A percentile compares a stretch with the other conserved stretches of the same genome.
Evolutionary conservation across 2,113 vertebrate genomes (phyloP).

Genomic region (Carlito syrichta): DNA sequence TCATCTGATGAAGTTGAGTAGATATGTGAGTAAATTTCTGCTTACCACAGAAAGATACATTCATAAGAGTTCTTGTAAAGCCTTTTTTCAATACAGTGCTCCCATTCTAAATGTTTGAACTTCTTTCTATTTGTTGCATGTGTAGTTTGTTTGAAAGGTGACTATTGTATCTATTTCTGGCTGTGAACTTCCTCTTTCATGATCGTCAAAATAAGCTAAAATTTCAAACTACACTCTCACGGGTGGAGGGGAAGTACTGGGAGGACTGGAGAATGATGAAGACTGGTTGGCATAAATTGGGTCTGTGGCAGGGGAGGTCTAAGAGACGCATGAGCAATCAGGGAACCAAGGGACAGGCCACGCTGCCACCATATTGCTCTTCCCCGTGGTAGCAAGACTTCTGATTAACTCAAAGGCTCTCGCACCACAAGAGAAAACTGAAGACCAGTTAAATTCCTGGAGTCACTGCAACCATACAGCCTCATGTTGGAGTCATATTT

Average conservation of each 20-base stretch:
- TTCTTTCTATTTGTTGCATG: background rate
- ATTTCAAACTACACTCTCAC: background rate
- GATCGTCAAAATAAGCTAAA: background rate
- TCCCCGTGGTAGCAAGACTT: background rate
- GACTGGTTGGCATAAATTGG: background rate
- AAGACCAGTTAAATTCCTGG: background rate
- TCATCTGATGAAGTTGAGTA: no score
- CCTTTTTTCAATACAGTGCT: background rate
- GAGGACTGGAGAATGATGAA: background rate
- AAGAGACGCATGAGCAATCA: background rate
- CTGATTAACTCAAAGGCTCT: background rate
- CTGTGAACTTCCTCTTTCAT: background rate
- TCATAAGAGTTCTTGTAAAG: background rate
- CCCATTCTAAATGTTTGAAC: background rate
- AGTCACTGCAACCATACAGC: fast-evolving
- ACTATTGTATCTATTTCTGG: background rate
- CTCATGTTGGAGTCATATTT: background rate
- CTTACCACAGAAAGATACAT: background rate
- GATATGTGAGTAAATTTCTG: background rate
- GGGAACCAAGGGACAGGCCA: no score
- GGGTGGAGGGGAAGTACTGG: background rate
- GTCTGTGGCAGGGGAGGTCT: background rate
- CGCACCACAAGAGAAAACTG: background rate
- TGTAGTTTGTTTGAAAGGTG: background rate
- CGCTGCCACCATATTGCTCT: background rate